Conservation (phyloP, 2,113 vertebrate genomes). For the Noctilio leporinus region DNA sequence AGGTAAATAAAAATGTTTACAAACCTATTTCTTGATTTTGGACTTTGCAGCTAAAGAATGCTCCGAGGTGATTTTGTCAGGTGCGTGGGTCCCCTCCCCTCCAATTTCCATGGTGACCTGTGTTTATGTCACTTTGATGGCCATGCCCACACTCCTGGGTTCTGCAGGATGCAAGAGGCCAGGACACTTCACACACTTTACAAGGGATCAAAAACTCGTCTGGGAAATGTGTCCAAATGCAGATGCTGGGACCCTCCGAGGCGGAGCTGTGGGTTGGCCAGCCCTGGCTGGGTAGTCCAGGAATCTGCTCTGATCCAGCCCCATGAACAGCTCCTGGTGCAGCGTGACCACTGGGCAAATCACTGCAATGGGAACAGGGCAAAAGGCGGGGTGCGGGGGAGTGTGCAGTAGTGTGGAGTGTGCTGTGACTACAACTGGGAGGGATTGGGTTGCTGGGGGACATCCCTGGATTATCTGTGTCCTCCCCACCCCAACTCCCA, state of each 20-base stretch:
- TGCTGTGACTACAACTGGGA: not conserved
- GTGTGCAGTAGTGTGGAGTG: not conserved
- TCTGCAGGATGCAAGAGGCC: too few species aligned
- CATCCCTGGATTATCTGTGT: not conserved
- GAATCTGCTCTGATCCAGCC: not conserved
- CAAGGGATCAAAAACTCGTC: not conserved
- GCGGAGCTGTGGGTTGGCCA: not conserved
- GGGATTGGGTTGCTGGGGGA: too few species aligned
- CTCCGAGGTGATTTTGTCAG: not conserved
- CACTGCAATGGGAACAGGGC: not conserved
- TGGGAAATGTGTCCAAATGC: not conserved
- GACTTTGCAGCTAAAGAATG: not conserved
- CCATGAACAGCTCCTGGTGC: not conserved
- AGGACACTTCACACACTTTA: too few species aligned
- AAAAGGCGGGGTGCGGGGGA: not conserved
- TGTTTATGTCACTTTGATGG: not conserved
- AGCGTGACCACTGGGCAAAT: not conserved
- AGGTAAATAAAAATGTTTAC: slow-evolving; percentile 30
- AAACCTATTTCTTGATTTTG: not conserved
- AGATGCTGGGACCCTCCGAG: not conserved
- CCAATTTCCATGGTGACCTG: fast-evolving
- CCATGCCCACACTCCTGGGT: fast-evolving
- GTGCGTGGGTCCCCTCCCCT: not conserved
- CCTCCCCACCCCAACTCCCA: fast-evolving
- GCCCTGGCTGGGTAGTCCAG: not conserved